Percentiles rank a stretch among this genome's conserved stretches.
Evolutionary conservation across 92 coral and sea anemone species (phyloP).

Genomic region (Epizoanthus scotinus): DNA sequence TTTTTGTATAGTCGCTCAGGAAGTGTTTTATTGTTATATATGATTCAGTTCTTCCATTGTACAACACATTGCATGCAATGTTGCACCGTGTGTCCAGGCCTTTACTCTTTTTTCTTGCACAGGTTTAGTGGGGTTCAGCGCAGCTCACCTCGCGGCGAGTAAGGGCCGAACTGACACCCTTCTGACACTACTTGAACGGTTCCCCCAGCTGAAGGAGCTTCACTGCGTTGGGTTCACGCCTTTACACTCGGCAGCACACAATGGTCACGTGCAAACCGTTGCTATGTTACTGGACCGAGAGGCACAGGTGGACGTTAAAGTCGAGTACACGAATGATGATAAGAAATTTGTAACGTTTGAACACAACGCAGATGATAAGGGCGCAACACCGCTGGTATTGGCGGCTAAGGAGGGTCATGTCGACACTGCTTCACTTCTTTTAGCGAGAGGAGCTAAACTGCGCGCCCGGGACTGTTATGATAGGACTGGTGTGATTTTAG

Average conservation of each 20-base stretch:
- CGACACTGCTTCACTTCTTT: constrained; percentile 1
- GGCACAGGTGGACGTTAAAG: constrained; percentile 1
- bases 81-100: too few relatives aligned
- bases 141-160: constrained; percentile 21
- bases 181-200: neutral
- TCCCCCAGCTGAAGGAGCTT: neutral
- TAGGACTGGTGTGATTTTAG: constrained; percentile 2
- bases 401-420: constrained; percentile 14
- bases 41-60: too few relatives aligned
- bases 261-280: constrained; percentile 14
- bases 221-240: constrained; percentile 22
- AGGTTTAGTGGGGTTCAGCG: neutral
- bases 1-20: neutral
- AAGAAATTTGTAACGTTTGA: neutral
- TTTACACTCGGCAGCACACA: constrained; percentile 15
- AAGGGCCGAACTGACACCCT: constrained; percentile 21
- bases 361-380: constrained; percentile 9
- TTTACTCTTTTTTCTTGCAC: neutral
- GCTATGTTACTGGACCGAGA: constrained; percentile 3
- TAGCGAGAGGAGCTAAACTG: constrained; percentile 9
- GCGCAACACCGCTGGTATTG: constrained; percentile 27
- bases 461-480: neutral
- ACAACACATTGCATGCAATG: too few relatives aligned
- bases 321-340: constrained; percentile 8
- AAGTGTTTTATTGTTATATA: too few relatives aligned